phyloP scores from a whole-genome alignment of 2,113 vertebrate species.

The Gorsachius goisagi region DNA sequence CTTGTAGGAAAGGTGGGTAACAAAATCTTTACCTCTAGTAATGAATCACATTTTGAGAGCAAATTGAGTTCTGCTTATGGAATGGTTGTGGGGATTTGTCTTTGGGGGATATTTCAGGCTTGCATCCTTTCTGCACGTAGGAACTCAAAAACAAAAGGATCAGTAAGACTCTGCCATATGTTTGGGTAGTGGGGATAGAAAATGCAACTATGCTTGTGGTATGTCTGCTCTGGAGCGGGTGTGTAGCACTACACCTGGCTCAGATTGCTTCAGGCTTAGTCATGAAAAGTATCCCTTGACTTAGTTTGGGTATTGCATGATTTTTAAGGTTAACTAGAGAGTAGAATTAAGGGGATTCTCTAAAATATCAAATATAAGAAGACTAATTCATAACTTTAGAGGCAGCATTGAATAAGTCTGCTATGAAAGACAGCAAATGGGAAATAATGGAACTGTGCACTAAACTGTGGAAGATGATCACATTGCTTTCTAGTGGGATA shows the following conservation, averaged over 20 bases:
- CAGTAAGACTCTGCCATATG: not conserved
- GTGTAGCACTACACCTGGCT: not conserved
- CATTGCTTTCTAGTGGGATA: not conserved
- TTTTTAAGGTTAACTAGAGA: not conserved
- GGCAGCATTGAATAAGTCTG: not conserved
- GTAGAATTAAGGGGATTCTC: not conserved
- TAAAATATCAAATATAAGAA: not conserved
- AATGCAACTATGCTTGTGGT: not conserved
- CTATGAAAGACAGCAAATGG: not conserved
- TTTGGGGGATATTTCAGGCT: not conserved
- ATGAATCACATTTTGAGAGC: not conserved
- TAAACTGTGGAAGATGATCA: not conserved
- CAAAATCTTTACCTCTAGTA: not conserved
- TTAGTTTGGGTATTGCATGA: not conserved
- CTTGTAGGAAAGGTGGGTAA: not conserved
- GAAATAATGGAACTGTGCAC: not conserved
- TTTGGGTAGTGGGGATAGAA: not conserved
- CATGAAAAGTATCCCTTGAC: not conserved
- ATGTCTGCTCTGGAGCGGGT: not conserved
- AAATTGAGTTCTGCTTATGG: not conserved
- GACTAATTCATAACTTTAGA: not conserved
- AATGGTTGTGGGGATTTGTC: not conserved
- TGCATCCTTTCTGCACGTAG: fast-evolving
- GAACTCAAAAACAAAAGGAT: not conserved
- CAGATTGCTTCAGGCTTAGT: not conserved